Percentiles rank a stretch among this genome's conserved stretches.
Conservation (phyloP, 2,797 vertebrate genomes). For the Spinibarbus caldwelli region DNA sequence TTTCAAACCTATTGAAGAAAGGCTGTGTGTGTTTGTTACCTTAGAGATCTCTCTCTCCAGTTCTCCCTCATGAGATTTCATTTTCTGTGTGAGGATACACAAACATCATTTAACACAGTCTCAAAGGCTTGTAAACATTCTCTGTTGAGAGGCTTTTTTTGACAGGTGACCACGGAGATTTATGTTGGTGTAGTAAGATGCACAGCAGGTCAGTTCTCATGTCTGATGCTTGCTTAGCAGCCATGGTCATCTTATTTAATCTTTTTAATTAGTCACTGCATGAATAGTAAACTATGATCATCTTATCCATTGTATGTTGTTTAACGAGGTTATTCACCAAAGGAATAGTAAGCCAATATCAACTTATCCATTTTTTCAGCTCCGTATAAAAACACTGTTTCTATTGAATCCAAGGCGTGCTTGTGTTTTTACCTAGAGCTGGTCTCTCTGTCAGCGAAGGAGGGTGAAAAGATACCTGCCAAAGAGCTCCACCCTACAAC, state of each 20-base stretch:
- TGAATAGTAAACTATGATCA: background rate
- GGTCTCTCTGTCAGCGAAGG: constrained; percentile 75
- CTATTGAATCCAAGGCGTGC: background rate
- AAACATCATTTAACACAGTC: constrained; percentile 41
- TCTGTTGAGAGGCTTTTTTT: background rate
- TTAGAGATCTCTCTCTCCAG: constrained; percentile 80
- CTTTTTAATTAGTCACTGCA: background rate
- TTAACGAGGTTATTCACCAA: too few species aligned
- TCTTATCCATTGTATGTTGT: background rate
- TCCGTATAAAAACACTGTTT: background rate
- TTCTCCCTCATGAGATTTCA: constrained; percentile 79
- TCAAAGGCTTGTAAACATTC: constrained; percentile 3
- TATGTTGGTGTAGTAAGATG: background rate
- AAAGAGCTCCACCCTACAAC: constrained; percentile 75
- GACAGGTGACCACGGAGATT: background rate
- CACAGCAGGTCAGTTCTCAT: background rate
- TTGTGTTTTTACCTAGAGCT: constrained; percentile 65
- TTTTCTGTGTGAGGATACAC: constrained; percentile 63
- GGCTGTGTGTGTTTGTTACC: constrained; percentile 65
- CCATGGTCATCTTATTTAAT: background rate
- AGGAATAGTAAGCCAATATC: background rate
- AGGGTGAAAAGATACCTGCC: constrained; percentile 72
- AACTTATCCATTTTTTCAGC: background rate
- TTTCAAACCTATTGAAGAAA: background rate
- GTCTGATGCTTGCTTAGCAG: background rate